Evolutionary conservation across 2,113 vertebrate species (phyloP).

Genomic region (Cynoglossus semilaevis): DNA sequence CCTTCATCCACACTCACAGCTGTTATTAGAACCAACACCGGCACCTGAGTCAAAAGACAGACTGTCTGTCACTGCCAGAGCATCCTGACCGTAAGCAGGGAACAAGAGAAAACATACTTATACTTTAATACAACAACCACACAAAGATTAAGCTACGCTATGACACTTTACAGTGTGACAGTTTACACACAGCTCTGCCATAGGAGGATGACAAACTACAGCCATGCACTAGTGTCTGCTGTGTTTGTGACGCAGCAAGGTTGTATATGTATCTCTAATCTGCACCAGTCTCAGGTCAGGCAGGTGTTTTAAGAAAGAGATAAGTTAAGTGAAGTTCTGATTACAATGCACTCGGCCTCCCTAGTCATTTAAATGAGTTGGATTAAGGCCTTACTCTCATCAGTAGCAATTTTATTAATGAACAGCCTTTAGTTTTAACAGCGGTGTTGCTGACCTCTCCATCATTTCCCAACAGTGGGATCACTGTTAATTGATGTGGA

Average conservation of each 20-base stretch:
- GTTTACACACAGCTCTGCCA: slow-evolving; percentile 36
- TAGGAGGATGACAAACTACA: slow-evolving; percentile 24
- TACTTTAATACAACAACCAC: too few species aligned
- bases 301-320: slow-evolving; percentile 24
- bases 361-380: slow-evolving; percentile 16
- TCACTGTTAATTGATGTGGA: slow-evolving; percentile 21
- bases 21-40: slow-evolving; percentile 23
- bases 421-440: slow-evolving; percentile 36
- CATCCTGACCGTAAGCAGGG: slow-evolving; percentile 6
- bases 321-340: slow-evolving; percentile 18
- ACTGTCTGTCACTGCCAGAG: not conserved
- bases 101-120: slow-evolving; percentile 20
- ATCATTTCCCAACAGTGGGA: slow-evolving; percentile 26
- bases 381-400: slow-evolving; percentile 30
- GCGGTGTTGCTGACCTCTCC: slow-evolving; percentile 44
- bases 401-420: slow-evolving; percentile 45
- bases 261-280: slow-evolving; percentile 1
- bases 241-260: slow-evolving; percentile 4
- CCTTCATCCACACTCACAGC: not conserved
- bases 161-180: slow-evolving; percentile 7
- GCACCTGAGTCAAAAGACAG: slow-evolving; percentile 11
- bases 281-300: slow-evolving; percentile 12
- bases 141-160: slow-evolving; percentile 45
- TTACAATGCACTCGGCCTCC: slow-evolving; percentile 16
- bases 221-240: slow-evolving; percentile 47